Base-by-base conservation (phyloP, 2,797 vertebrate species). In the Silurus lanzhouensis region DNA sequence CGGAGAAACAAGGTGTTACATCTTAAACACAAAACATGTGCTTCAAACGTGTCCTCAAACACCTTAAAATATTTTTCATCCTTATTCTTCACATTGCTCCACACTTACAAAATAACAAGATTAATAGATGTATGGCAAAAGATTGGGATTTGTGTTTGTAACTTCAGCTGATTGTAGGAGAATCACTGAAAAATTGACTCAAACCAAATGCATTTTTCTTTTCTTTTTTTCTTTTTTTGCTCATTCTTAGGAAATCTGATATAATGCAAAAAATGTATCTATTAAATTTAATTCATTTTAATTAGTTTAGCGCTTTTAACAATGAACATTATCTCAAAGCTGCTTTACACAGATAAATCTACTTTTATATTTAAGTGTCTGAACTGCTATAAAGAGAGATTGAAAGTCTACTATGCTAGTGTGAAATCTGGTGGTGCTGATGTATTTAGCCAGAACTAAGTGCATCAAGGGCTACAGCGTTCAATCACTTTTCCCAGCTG, bases 401-500 rank as follows among this genome's bases (percentile, higher is more conserved):
- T 52, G 63, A 64, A 75, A 10, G 71, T 64, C 72, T 46, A 20
- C 20, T 5, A 25, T 77, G n/a, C 6, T 27, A 20, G 19, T 70
- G 38, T 71, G 70, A 71, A 71, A 44, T 4, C 10, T 52, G 31
- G 27, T 25, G 19, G 38, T 61, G 17, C 31, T 67, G 74, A 85
- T 2, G 22, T 90, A 89, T 90, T 85, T 82, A 88, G 90, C 89
- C 88, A 88, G 87, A 89, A 80, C 87, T 87, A 83, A 70, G 44
- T 63, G 60, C 4, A 46, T 46, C 7, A 74, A 85, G 89, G 67
- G 38, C 13, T 7, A 84, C 8, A 52, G 57, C 20, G 20, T 72
- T 48, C 70, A 48, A 13, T 57, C 31, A 63, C 48, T 46, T 13
- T 19, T 85, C 87, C 86, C 86, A 72, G 70, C 82, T 66, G 78